Percentiles rank a stretch among this genome's conserved stretches.
phyloP scores from a whole-genome alignment of 1,140 invertebrate genomes.

The Aphelinus certus region DNA sequence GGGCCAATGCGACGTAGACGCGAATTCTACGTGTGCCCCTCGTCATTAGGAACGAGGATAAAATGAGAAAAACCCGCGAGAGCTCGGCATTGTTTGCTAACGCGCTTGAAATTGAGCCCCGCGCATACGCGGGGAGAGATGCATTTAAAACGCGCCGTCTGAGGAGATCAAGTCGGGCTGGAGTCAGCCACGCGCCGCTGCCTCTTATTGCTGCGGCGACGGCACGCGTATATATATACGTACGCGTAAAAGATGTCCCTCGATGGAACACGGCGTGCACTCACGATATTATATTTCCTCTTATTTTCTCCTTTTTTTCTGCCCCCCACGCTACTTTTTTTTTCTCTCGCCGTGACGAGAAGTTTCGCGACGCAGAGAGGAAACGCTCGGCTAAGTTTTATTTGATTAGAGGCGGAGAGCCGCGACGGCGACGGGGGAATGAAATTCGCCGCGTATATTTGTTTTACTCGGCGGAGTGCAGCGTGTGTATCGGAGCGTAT shows the following conservation, averaged over 20 bases:
- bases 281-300: slow-evolving; percentile 4
- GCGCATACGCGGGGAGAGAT: background rate
- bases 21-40: too few species aligned
- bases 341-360: background rate
- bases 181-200: background rate
- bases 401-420: slow-evolving; percentile 32
- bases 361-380: background rate
- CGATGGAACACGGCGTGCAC: background rate
- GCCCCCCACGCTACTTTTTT: background rate
- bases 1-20: too few species aligned
- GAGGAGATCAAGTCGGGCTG: slow-evolving; percentile 19
- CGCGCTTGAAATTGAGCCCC: slow-evolving; percentile 8
- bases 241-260: slow-evolving; percentile 11
- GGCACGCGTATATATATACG: background rate
- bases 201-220: background rate
- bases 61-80: background rate
- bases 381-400: slow-evolving; percentile 34
- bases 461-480: slow-evolving; percentile 12
- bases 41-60: too few species aligned
- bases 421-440: background rate
- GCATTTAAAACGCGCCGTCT: slow-evolving; percentile 17
- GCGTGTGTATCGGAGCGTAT: slow-evolving; percentile 19
- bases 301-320: background rate
- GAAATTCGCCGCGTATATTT: slow-evolving; percentile 12
- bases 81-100: slow-evolving; percentile 13